phyloP scores from a whole-genome alignment of 2,797 vertebrate species.

The Chelon auratus region DNA sequence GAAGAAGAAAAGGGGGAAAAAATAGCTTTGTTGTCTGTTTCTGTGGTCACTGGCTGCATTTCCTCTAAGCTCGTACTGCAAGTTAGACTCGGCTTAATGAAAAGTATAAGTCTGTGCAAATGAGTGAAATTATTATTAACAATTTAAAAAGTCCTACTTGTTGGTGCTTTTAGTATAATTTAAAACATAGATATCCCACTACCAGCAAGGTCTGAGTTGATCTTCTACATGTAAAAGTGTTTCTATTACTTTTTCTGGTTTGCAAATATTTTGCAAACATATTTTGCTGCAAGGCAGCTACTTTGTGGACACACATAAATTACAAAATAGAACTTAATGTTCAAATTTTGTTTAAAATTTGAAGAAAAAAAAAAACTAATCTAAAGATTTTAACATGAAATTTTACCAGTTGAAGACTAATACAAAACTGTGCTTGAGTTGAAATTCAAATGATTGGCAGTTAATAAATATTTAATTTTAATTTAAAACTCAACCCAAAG shows the following conservation, averaged over 20 bases:
- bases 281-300: background rate
- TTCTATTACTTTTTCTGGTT: conserved; percentile 6
- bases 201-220: no score
- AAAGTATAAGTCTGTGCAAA: background rate
- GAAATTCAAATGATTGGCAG: background rate
- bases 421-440: no score
- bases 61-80: background rate
- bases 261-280: background rate
- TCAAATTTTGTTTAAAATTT: no score
- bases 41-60: background rate
- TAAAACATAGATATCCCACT: background rate
- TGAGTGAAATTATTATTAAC: background rate
- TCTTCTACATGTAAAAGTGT: background rate
- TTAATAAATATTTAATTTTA: background rate
- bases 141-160: background rate
- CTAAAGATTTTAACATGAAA: no score
- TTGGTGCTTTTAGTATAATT: conserved; percentile 7
- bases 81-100: conserved; percentile 1
- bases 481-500: background rate
- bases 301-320: background rate
- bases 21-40: background rate
- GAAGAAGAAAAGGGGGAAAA: conserved; percentile 6
- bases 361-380: no score
- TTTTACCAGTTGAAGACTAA: no score
- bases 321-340: background rate